Evolutionary conservation across 2,113 vertebrate genomes (phyloP).

Genomic region (Probosciger aterrimus): DNA sequence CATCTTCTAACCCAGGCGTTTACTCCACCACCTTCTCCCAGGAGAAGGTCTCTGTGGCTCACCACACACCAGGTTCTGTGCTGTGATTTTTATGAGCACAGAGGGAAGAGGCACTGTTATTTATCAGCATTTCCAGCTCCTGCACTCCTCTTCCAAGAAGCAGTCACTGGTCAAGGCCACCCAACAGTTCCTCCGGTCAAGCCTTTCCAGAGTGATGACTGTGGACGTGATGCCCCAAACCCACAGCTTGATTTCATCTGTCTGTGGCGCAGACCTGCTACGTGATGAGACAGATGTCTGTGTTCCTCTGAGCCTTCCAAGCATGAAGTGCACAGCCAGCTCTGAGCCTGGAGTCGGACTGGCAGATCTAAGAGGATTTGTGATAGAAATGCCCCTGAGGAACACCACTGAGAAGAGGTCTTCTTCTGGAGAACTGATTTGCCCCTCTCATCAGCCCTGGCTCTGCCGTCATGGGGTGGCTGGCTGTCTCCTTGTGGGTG

Average conservation of each 20-base stretch:
- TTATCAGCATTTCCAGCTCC: background rate
- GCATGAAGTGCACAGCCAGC: slow-evolving; percentile 27
- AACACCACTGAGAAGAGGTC: background rate
- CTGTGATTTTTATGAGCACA: background rate
- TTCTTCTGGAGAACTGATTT: background rate
- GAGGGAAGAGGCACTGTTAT: background rate
- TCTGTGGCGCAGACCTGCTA: background rate
- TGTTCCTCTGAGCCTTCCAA: slow-evolving; percentile 35
- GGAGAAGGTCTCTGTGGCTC: background rate
- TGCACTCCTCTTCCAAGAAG: background rate
- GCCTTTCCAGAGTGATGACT: background rate
- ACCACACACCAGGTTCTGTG: background rate
- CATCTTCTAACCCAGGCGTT: background rate
- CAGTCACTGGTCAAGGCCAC: background rate
- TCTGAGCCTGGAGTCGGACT: background rate
- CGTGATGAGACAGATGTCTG: slow-evolving; percentile 15
- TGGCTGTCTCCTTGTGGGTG: background rate
- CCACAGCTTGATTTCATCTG: background rate
- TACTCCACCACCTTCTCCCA: background rate
- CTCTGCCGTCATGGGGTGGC: background rate
- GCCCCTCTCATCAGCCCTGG: background rate
- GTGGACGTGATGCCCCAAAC: background rate
- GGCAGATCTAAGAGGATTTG: background rate
- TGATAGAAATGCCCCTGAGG: background rate
- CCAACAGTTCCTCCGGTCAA: rapidly evolving